phyloP scores from a whole-genome alignment of 2,888 invertebrate species.

The Epinotia bilunana region DNA sequence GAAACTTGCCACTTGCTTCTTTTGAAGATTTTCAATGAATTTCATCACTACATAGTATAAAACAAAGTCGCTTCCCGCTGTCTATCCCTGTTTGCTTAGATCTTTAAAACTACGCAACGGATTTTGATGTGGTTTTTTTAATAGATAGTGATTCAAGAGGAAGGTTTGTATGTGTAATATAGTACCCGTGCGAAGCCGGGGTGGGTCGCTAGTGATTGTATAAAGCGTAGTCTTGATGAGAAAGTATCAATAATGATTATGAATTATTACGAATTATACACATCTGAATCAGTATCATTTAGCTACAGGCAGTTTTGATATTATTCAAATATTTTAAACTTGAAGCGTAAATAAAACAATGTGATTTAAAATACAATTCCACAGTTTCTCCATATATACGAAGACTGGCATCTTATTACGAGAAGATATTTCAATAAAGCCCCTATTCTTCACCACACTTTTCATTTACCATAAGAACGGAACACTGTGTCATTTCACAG shows the following conservation, averaged over 20 bases:
- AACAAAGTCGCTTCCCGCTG: too few relatives aligned
- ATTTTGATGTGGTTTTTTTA: too few relatives aligned
- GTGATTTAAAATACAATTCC: not conserved
- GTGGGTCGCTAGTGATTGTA: too few relatives aligned
- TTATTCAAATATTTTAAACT: not conserved
- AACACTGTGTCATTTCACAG: constrained; percentile 42
- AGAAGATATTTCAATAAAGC: constrained; percentile 30
- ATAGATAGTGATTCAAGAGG: too few relatives aligned
- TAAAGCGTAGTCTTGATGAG: not conserved
- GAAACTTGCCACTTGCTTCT: constrained; percentile 22
- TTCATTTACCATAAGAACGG: constrained; percentile 43
- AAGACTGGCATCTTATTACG: constrained; percentile 31
- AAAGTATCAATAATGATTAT: not conserved
- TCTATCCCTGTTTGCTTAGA: too few relatives aligned
- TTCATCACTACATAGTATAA: too few relatives aligned
- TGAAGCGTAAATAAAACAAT: not conserved
- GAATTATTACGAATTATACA: too few relatives aligned
- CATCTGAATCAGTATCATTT: too few relatives aligned
- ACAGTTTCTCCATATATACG: constrained; percentile 9
- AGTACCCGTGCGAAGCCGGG: too few relatives aligned
- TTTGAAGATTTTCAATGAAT: not conserved
- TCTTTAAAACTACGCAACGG: too few relatives aligned
- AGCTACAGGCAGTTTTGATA: not conserved
- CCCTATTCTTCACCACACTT: constrained; percentile 34
- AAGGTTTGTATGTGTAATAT: too few relatives aligned